Conservation (phyloP, 2,113 vertebrate species). For the Lasiurus borealis region DNA sequence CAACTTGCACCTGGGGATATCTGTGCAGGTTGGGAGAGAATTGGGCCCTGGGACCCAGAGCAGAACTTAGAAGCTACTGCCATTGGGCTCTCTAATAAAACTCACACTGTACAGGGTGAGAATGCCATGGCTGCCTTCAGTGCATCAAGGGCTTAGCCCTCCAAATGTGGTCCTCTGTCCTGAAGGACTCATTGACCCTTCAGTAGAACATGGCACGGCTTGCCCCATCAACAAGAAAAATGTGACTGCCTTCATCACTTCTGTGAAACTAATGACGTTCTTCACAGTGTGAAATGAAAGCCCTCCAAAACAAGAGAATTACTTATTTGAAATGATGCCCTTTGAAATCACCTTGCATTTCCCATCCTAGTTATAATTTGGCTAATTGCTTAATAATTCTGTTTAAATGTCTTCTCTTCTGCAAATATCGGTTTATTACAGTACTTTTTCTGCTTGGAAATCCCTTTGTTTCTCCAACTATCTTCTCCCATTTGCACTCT, state of each 20-base stretch:
- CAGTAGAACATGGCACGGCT: not conserved
- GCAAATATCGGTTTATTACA: conserved; percentile 65
- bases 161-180: not conserved
- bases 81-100: not conserved
- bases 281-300: not conserved
- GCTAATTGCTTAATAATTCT: conserved; percentile 68
- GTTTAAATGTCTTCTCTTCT: conserved; percentile 69
- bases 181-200: not conserved
- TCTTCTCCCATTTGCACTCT: not conserved
- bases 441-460: conserved; percentile 59
- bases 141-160: not conserved
- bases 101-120: not conserved
- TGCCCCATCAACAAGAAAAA: not conserved
- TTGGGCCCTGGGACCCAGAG: not conserved
- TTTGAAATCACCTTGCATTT: conserved; percentile 64
- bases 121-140: not conserved
- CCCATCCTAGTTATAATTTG: conserved; percentile 46
- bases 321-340: conserved; percentile 58
- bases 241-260: not conserved
- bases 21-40: not conserved
- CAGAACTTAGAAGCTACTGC: not conserved
- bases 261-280: conserved; percentile 48
- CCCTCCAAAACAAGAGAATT: conserved; percentile 25
- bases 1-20: not conserved
- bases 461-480: conserved; percentile 12